A percentile compares a stretch with the other conserved stretches of the same genome.
These are phyloP conservation scores for Scylla paramamosain DNA, from an alignment of 1,140 invertebrate genomes.

Conservation along the genomic window DNA sequence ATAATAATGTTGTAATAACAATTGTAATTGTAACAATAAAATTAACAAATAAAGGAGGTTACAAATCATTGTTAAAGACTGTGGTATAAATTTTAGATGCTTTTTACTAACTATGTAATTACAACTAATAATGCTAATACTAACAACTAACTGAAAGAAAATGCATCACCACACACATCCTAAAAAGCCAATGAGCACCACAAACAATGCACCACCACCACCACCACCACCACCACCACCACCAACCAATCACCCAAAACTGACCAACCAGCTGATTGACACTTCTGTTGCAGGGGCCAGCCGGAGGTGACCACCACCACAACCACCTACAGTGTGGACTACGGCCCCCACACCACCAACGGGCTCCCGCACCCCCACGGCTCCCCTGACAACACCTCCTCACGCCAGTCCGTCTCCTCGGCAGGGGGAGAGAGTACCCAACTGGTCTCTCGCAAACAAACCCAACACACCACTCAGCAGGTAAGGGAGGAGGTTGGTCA, in stretches of 20 bases:
- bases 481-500: background rate
- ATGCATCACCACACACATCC: too few species aligned
- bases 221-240: too few species aligned
- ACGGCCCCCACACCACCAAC: constrained; percentile 74
- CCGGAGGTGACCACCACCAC: constrained; percentile 76
- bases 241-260: background rate
- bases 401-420: constrained; percentile 53
- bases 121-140: too few species aligned
- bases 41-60: too few species aligned
- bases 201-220: too few species aligned
- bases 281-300: constrained; percentile 47
- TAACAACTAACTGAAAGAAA: too few species aligned
- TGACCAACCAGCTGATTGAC: background rate
- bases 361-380: constrained; percentile 59
- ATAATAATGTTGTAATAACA: too few species aligned
- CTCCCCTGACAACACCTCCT: constrained; percentile 37
- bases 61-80: too few species aligned
- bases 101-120: too few species aligned
- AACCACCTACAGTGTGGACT: constrained; percentile 75
- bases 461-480: constrained; percentile 76
- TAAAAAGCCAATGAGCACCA: too few species aligned
- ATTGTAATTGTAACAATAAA: too few species aligned
- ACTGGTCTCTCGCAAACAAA: constrained; percentile 75
- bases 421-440: constrained; percentile 54
- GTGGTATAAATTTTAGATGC: too few species aligned